Conservation (phyloP, 1,140 invertebrate genomes). For the Drosophila navojoa region DNA sequence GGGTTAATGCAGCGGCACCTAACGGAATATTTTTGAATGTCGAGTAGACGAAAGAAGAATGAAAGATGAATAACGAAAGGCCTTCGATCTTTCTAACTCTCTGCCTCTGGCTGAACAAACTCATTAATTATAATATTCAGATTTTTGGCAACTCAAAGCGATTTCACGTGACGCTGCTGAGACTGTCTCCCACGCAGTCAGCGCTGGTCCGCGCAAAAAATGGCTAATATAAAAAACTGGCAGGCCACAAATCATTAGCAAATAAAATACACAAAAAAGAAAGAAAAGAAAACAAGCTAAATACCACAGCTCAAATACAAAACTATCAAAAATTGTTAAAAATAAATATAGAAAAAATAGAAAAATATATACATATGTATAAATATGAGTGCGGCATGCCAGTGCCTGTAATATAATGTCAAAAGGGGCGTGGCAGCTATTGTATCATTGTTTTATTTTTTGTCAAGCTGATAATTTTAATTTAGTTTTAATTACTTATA, state of each 20-base stretch:
- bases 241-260: constrained; percentile 28
- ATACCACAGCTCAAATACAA: neutral
- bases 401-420: neutral
- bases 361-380: neutral
- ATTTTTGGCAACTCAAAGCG: constrained; percentile 62
- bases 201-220: constrained; percentile 4
- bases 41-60: constrained; percentile 26
- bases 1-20: constrained; percentile 56
- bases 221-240: constrained; percentile 8
- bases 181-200: constrained; percentile 22
- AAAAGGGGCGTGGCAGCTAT: constrained; percentile 8
- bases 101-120: constrained; percentile 18
- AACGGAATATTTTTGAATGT: constrained; percentile 49
- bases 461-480: neutral
- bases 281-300: neutral
- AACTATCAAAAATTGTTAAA: constrained; percentile 10
- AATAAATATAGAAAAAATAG: constrained; percentile 1
- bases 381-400: neutral
- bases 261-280: too few relatives aligned
- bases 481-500: constrained; percentile 9
- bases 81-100: constrained; percentile 39
- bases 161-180: constrained; percentile 67
- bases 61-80: constrained; percentile 18
- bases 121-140: constrained; percentile 68
- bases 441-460: neutral